Evolutionary conservation across 2,113 vertebrate species (phyloP).

Genomic region (Pongo pygmaeus): DNA sequence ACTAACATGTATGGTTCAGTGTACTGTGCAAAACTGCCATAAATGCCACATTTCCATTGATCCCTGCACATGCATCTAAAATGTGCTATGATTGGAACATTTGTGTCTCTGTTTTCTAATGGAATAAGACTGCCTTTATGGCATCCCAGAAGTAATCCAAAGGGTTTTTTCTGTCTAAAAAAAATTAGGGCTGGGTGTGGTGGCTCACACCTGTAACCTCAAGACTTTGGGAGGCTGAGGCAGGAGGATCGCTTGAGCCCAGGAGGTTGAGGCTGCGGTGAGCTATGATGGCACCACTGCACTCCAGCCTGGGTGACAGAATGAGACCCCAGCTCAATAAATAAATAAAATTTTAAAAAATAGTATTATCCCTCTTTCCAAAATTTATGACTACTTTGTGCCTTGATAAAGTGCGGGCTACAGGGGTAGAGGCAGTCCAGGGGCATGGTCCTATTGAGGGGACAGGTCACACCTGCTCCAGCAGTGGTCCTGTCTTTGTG

Average conservation of each 20-base stretch:
- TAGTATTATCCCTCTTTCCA: background rate
- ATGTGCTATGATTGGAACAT: background rate
- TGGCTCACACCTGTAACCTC: too few relatives aligned
- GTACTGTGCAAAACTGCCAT: background rate
- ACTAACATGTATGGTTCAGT: background rate
- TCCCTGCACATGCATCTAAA: background rate
- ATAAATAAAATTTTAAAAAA: background rate
- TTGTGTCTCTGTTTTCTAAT: background rate
- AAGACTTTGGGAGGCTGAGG: background rate
- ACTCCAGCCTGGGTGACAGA: background rate
- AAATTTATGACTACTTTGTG: background rate
- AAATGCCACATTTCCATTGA: rapidly evolving
- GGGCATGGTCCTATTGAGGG: background rate
- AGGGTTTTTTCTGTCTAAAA: background rate
- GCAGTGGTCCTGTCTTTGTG: background rate
- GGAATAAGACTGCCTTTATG: background rate
- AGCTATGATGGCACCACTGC: background rate
- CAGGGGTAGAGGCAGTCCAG: background rate
- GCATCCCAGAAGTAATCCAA: background rate
- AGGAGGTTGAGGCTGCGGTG: background rate
- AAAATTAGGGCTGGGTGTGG: too few relatives aligned
- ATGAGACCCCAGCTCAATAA: too few relatives aligned
- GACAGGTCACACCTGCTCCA: background rate
- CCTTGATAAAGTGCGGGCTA: background rate
- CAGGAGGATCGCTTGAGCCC: background rate